Evolutionary conservation across 2,797 vertebrate genomes (phyloP).

Genomic region (Fringilla coelebs): DNA sequence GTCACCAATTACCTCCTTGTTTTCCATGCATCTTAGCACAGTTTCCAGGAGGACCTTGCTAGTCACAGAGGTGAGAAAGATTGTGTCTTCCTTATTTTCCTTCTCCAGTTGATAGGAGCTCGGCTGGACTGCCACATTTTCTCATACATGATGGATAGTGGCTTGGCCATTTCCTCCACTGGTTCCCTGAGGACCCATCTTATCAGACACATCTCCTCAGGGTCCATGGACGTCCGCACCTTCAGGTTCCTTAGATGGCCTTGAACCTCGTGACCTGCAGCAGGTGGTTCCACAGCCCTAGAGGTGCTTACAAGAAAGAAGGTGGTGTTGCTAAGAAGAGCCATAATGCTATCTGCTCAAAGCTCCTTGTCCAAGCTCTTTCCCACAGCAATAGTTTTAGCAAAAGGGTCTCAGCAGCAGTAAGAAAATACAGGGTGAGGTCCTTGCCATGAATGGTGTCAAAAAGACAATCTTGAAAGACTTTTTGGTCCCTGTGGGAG

Average conservation of each 20-base stretch:
- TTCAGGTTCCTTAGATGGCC: neutral
- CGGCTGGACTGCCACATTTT: neutral
- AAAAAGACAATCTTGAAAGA: neutral
- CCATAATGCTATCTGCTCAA: neutral
- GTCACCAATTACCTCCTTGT: neutral
- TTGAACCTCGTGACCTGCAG: neutral
- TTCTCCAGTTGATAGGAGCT: neutral
- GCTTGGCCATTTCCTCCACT: neutral
- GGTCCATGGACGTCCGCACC: too few relatives aligned
- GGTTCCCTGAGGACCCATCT: neutral
- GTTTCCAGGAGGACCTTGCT: neutral
- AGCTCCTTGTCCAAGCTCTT: neutral
- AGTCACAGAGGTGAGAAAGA: neutral
- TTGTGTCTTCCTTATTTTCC: neutral
- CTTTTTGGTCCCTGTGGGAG: neutral
- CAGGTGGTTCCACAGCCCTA: neutral
- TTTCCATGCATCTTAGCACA: neutral
- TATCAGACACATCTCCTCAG: neutral
- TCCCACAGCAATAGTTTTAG: accelerated
- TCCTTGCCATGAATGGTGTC: neutral
- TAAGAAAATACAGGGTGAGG: neutral
- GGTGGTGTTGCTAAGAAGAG: accelerated
- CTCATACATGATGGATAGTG: neutral
- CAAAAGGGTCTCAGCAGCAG: neutral
- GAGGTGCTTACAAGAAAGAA: neutral